A percentile compares a stretch with the other conserved stretches of the same genome.
phyloP scores from a whole-genome alignment of 2,113 vertebrate species.

The Psophia crepitans region DNA sequence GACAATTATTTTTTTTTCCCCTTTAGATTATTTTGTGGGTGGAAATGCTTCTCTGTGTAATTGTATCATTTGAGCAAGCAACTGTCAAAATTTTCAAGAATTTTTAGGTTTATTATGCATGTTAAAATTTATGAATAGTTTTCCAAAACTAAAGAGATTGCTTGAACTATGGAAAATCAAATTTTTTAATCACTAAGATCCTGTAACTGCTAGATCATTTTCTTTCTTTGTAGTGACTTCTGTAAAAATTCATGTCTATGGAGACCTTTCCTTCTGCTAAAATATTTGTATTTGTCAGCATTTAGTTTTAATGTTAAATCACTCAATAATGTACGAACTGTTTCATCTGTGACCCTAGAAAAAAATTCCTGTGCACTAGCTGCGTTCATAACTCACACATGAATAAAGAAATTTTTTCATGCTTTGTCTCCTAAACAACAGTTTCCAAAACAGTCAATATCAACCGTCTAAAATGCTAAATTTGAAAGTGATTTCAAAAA shows the following conservation, averaged over 20 bases:
- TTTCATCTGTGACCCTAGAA: neutral
- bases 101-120: neutral
- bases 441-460: neutral
- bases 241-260: neutral
- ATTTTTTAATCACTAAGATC: neutral
- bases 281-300: constrained; percentile 23
- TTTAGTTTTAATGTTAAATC: neutral
- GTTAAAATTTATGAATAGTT: neutral
- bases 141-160: neutral
- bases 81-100: constrained; percentile 1
- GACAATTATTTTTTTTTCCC: neutral
- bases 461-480: neutral
- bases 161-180: neutral
- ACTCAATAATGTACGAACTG: neutral
- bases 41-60: neutral
- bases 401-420: neutral
- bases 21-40: neutral
- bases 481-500: neutral
- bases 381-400: neutral
- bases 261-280: neutral
- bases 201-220: neutral
- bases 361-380: neutral
- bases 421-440: neutral
- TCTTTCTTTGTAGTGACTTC: neutral
- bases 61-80: neutral